Conservation (phyloP, 2,888 invertebrate species). For the Carpatolechia fugitivella region DNA sequence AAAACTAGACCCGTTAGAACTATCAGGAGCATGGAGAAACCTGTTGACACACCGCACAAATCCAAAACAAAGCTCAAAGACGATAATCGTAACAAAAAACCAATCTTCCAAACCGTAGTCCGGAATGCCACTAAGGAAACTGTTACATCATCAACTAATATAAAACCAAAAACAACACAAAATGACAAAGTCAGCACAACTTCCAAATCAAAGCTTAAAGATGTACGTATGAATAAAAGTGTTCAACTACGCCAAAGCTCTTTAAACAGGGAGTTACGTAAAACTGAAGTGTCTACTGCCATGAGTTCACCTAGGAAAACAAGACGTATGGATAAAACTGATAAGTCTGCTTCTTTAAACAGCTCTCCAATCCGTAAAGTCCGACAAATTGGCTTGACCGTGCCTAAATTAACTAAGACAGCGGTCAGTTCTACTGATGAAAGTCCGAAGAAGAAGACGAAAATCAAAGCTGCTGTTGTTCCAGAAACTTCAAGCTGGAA, state of each 20-base stretch:
- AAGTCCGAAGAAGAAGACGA: slow-evolving; percentile 59
- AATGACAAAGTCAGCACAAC: slow-evolving; percentile 58
- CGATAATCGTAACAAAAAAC: slow-evolving; percentile 52
- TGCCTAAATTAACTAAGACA: slow-evolving; percentile 48
- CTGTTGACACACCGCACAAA: slow-evolving; percentile 45
- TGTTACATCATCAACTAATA: slow-evolving; percentile 51
- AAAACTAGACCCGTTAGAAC: slow-evolving; percentile 62
- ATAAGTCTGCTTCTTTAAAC: slow-evolving; percentile 67
- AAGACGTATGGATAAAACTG: slow-evolving; percentile 65
- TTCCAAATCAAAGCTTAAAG: slow-evolving; percentile 49
- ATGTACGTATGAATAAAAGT: slow-evolving; percentile 57
- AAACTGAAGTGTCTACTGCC: slow-evolving; percentile 57
- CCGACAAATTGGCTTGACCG: slow-evolving; percentile 59
- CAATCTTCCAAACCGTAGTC: slow-evolving; percentile 71
- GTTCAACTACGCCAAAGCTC: slow-evolving; percentile 67
- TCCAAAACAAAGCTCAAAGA: slow-evolving; percentile 54
- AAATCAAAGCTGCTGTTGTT: slow-evolving; percentile 44
- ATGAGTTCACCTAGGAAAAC: slow-evolving; percentile 70
- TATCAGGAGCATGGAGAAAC: slow-evolving; percentile 65
- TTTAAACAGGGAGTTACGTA: slow-evolving; percentile 58
- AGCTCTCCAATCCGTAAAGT: slow-evolving; percentile 74
- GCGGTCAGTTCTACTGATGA: slow-evolving; percentile 60
- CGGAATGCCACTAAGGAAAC: slow-evolving; percentile 57
- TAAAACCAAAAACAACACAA: slow-evolving; percentile 42
- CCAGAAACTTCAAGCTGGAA: slow-evolving; percentile 49